Evolutionary conservation across 1,140 invertebrate genomes (phyloP), one percentile per base, ranked within the genome.

Genomic region (Cotesia chilonis): DNA sequence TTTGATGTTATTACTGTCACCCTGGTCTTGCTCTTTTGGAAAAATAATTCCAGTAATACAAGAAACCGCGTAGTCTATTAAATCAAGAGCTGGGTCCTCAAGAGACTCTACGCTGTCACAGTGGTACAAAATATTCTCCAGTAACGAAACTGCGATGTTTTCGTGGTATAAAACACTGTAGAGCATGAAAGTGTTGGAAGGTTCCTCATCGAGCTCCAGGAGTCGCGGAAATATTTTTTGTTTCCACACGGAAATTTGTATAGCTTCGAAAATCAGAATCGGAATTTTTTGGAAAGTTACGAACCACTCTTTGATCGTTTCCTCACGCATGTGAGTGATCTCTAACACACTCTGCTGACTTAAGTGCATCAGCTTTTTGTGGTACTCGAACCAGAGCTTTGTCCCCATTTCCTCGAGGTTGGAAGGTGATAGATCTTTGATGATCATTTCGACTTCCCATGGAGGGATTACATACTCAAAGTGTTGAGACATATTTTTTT

Each of bases 321-420:
- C 93, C 79, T 94, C 92, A 64, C 89, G 88, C 75, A 91, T 81
- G 35, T 87, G 85, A 10, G 85, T 88, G 20, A 92, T 91, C 86
- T 95, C 93, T 20, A 94, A 84, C 74, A 92, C 88, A 41, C 92
- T 92, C 88, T 95, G 92, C 81, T 94, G 92, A 74, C 92, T 92
- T n/a, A 95, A 80, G 81, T 94, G 92, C 75, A 94, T 90, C 3
- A 94, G 81, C 75, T 90, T 89, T 78, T 93, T 91, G 77, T 95
- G 93, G 82, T 90, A 91, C 77, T 94, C 92, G 54, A 94, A 85
- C 93, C 93, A 95, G 61, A 80, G 80, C 77, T 86, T 83, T 2
- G 83, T 86, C 60, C 89, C 89, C 37, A 90, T 64, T 75, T 88
- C 83, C 60, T 84, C 79, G 52, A 90, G 80, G 4, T 83, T 74